A percentile compares a stretch with the other conserved stretches of the same genome.
These are phyloP conservation scores for Siniperca undulata DNA, from an alignment of 2,797 vertebrate genomes.

Conservation along the genomic window DNA sequence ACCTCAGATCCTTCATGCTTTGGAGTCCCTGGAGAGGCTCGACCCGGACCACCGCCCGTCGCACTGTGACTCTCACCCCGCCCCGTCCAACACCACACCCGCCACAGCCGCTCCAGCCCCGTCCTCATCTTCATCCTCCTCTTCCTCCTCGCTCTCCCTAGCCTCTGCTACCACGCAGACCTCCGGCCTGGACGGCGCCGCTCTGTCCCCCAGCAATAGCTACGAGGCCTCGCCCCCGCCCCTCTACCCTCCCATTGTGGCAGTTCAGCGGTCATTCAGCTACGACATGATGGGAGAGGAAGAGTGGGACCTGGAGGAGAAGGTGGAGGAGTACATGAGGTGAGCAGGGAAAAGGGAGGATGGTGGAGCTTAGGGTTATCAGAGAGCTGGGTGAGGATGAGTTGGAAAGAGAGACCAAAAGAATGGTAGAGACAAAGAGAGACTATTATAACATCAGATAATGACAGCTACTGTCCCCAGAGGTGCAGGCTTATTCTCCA, in stretches of 20 bases:
- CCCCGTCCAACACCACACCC: slow-evolving; percentile 68
- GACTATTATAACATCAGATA: slow-evolving; percentile 80
- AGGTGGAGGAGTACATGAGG: slow-evolving; percentile 92
- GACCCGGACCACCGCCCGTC: slow-evolving; percentile 85
- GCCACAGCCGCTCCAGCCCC: slow-evolving; percentile 70
- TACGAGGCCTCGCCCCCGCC: slow-evolving; percentile 89
- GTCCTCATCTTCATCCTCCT: slow-evolving; percentile 84
- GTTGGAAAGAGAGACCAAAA: slow-evolving; percentile 30
- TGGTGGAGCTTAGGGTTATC: slow-evolving; percentile 7
- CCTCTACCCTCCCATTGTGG: slow-evolving; percentile 83
- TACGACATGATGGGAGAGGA: slow-evolving; percentile 88
- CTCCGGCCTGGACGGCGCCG: slow-evolving; percentile 84
- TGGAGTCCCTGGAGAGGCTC: slow-evolving; percentile 89
- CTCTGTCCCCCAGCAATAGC: slow-evolving; percentile 88
- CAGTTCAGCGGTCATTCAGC: slow-evolving; percentile 86
- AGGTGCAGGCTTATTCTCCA: slow-evolving; percentile 74
- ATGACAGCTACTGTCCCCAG: slow-evolving; percentile 75
- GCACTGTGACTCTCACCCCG: slow-evolving; percentile 81
- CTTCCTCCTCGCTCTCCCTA: slow-evolving; percentile 86
- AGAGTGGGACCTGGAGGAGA: slow-evolving; percentile 90
- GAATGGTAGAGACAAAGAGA: slow-evolving; percentile 54
- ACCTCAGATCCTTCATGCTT: slow-evolving; percentile 88
- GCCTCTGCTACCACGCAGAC: slow-evolving; percentile 90
- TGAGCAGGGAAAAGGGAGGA: slow-evolving; percentile 56
- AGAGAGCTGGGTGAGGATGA: slow-evolving; percentile 33